These are phyloP conservation scores for Leiothrix lutea DNA, from an alignment of 2,113 vertebrate species.

Conservation along the genomic window DNA sequence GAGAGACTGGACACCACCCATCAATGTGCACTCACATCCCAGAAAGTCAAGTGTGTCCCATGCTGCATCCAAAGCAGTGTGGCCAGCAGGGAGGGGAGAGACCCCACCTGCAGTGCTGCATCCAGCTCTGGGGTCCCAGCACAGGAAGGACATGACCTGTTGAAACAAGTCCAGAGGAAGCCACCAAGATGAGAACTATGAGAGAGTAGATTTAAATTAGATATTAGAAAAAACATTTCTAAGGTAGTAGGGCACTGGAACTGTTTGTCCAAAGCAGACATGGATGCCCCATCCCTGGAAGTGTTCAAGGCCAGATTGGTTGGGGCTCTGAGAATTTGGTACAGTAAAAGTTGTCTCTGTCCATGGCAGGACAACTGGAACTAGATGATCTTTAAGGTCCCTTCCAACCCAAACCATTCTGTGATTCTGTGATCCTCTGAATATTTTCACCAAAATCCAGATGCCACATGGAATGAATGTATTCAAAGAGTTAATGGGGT, in stretches of 20 bases:
- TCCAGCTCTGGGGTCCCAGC: background rate
- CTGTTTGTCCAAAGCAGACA: background rate
- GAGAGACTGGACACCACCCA: background rate
- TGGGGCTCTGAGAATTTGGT: background rate
- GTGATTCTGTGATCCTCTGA: background rate
- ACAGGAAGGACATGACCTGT: background rate
- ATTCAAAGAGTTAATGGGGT: background rate
- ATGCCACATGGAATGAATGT: background rate
- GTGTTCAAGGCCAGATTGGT: background rate
- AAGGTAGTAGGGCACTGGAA: background rate
- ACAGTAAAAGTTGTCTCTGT: background rate
- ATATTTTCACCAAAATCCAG: background rate
- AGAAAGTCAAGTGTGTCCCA: background rate
- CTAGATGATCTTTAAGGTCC: background rate
- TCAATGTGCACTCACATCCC: rapidly evolving
- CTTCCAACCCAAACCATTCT: background rate
- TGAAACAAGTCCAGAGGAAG: rapidly evolving
- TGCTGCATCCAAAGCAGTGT: rapidly evolving
- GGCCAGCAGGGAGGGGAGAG: background rate
- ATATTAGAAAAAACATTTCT: background rate
- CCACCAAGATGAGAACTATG: background rate
- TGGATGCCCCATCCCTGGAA: background rate
- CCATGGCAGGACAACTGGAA: rapidly evolving
- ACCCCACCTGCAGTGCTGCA: background rate
- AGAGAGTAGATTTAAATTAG: background rate